These are phyloP conservation scores for Pampusana beccarii DNA, from an alignment of 2,113 vertebrate genomes.

Conservation along the genomic window DNA sequence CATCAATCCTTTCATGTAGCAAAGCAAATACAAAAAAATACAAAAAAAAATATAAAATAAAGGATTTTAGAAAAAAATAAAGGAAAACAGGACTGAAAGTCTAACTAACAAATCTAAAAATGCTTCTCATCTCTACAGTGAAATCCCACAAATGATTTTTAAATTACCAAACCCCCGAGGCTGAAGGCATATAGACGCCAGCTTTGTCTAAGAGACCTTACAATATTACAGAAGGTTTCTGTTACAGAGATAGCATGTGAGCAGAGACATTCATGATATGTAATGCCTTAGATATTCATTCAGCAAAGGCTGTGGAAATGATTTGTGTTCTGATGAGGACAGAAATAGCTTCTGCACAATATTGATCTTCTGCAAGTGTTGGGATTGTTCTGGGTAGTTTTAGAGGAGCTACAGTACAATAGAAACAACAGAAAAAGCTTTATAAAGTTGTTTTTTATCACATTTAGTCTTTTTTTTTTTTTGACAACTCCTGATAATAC, in stretches of 20 bases:
- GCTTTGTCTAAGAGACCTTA: neutral
- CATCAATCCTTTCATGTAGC: constrained; percentile 56
- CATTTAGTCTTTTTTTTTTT: neutral
- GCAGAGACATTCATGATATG: neutral
- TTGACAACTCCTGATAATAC: neutral
- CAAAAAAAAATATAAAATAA: neutral
- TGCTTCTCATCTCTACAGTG: neutral
- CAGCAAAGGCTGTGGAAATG: neutral
- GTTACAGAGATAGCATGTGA: neutral
- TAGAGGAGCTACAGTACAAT: neutral
- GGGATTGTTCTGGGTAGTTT: neutral
- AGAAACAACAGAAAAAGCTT: neutral
- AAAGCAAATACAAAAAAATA: constrained; percentile 35
- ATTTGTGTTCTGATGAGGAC: neutral
- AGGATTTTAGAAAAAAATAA: neutral
- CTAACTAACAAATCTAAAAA: constrained; percentile 17
- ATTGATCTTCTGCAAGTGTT: neutral
- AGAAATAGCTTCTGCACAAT: constrained; percentile 7
- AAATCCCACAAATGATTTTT: constrained; percentile 29
- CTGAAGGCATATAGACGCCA: neutral
- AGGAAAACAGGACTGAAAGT: constrained; percentile 10
- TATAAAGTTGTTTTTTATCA: neutral
- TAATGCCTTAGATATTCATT: neutral
- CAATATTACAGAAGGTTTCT: neutral
- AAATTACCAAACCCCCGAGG: neutral